phyloP scores from a whole-genome alignment of 2,888 invertebrate species.

The Metallyticus violacea region DNA sequence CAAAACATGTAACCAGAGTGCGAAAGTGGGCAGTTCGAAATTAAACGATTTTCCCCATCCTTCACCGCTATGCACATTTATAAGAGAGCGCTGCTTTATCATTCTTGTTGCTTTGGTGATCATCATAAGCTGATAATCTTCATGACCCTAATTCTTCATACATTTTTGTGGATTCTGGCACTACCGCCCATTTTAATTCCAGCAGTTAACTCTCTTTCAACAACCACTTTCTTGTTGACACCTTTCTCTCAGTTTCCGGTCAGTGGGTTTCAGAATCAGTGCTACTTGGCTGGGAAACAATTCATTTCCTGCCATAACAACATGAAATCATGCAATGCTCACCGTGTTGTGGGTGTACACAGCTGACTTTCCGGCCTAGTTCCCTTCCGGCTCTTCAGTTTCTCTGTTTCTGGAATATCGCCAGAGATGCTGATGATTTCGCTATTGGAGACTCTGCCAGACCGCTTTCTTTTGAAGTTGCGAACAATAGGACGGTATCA shows the following conservation, averaged over 20 bases:
- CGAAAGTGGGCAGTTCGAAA: no score
- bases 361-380: neutral
- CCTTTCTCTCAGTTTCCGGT: neutral
- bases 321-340: neutral
- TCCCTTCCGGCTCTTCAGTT: neutral
- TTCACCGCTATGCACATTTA: no score
- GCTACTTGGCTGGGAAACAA: neutral
- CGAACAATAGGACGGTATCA: neutral
- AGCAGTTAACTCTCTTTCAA: no score
- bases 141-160: no score
- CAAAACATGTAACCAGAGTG: no score
- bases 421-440: neutral
- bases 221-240: neutral
- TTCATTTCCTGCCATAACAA: neutral
- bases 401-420: neutral
- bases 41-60: no score
- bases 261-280: neutral
- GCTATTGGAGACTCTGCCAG: neutral
- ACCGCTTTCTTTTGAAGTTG: neutral
- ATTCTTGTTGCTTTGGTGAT: no score
- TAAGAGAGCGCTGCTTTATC: no score
- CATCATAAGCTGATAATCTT: no score
- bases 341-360: neutral
- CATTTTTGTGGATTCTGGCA: no score
- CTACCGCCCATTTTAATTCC: no score